Evolutionary conservation across 2,113 vertebrate species (phyloP), one percentile per base, ranked within the genome.

Genomic region (Thunnus maccoyii): DNA sequence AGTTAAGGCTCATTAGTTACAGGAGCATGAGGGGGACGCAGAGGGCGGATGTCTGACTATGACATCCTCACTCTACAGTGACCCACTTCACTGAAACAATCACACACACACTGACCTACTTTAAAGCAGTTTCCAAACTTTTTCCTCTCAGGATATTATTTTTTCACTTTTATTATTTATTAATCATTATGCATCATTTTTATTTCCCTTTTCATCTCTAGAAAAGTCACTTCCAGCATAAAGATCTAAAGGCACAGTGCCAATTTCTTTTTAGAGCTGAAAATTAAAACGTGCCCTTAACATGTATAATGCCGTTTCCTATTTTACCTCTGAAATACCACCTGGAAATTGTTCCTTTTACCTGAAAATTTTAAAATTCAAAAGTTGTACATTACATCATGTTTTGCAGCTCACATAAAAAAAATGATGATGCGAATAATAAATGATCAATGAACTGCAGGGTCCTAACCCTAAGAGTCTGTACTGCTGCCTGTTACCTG

Each of bases 41-140:
- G n/a, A 77, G 22, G 66, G 62, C 25, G 12, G 54, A 82, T 8
- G 32, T 72, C 36, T 50, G 5, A 83, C 65, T 54, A 22, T 12
- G 30, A 62, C 54, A 44, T 55, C 32, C 18, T 63, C 56, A 67
- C 55, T 65, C 51, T 3, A 46, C 76, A 50, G 56, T 74, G 55
- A 61, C 72, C 78, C 85, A 70, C 47, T 83, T 88, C 46, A 46
- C 41, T 67, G 44, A 80, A 50, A 81, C 36, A 66, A 68, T 67
- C 48, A 41, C 36, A 73, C 58, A 30, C 27, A 30, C 5, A 72
- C 5, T 58, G 65, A 76, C 68, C 71, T 76, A 70, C 63, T 70
- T 30, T 27, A 27, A 63, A 66, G 47, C 46, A n/a, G 22, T 76
- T 74, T 77, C 25, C 16, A 51, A 76, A 76, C 36, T 52, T 75